Conservation (phyloP, 2,888 invertebrate genomes). For the Agriopis marginaria region DNA sequence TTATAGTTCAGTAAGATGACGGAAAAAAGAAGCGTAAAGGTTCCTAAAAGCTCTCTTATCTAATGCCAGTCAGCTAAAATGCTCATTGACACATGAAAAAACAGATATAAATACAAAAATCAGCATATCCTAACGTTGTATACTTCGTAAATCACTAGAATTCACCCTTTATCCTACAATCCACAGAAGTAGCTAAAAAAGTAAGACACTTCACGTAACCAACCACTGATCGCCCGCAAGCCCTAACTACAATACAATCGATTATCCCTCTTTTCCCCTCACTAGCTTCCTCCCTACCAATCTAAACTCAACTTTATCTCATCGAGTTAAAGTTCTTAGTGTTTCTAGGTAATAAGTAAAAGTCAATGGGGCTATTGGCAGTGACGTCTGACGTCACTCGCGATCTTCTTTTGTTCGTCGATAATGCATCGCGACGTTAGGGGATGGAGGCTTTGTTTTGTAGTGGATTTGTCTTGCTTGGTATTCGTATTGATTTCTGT, state of each 20-base stretch:
- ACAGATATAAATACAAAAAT: too few relatives aligned
- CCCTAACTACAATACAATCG: constrained; percentile 56
- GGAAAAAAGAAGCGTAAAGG: too few relatives aligned
- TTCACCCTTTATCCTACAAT: constrained; percentile 11
- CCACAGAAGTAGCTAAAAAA: constrained; percentile 8
- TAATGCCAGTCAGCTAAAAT: too few relatives aligned
- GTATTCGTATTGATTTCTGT: constrained; percentile 42
- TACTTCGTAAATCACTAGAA: not conserved
- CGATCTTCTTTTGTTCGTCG: constrained; percentile 68
- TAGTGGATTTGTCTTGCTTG: constrained; percentile 47
- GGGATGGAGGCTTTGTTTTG: constrained; percentile 45
- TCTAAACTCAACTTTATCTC: constrained; percentile 30
- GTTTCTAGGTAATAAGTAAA: constrained; percentile 33
- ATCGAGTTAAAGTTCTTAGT: constrained; percentile 15
- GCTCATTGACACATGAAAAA: too few relatives aligned
- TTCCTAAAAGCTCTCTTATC: too few relatives aligned
- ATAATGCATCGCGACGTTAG: constrained; percentile 63
- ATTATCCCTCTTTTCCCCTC: constrained; percentile 53
- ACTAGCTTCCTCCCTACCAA: constrained; percentile 30
- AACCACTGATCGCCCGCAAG: constrained; percentile 30
- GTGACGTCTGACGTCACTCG: constrained; percentile 66
- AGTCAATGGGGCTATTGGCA: constrained; percentile 51
- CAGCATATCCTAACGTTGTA: not conserved
- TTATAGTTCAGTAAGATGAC: too few relatives aligned
- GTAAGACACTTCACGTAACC: constrained; percentile 17